Evolutionary conservation across 2,888 invertebrate species (phyloP), one percentile per base, ranked within the genome.

Genomic region (Molanna angustata): DNA sequence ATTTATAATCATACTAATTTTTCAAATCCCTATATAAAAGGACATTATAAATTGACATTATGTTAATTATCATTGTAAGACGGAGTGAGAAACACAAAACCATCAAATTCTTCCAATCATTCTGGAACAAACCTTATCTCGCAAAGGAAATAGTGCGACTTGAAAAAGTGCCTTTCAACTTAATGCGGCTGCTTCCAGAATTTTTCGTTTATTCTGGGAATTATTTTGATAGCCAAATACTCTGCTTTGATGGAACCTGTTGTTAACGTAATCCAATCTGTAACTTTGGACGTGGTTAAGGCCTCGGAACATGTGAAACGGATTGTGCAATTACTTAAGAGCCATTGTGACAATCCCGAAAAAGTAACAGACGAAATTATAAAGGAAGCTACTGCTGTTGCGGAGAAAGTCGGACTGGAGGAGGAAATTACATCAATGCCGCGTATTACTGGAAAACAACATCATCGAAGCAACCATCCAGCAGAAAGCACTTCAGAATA

Each of bases 261-360:
- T 50, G 62, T 61, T 22, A 64, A 63, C 59, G 58, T 39, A 33
- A 57, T 64, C 48, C 61, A 64, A 53, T 59, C 60, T 31, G 56
- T 57, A 59, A 50, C 61, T 56, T 57, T 63, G 52, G 60, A 61
- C 46, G 54, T 56, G 58, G 55, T 51, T 22, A 51, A 55, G 44
- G 54, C 55, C 53, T 56, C 52, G 58, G 43, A 58, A 52, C 56
- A 58, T 51, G 49, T 60, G 4, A 35, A 35, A 35, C 14, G 35
- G 11, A 13, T 13, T 35, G 6, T 35, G 35, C 35, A 35, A 35
- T 35, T 35, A 13, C 35, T 35, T 35, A 35, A 11, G 35, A 35
- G 27, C 27, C 27, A 27, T 27, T 7, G 27, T 27, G 27, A 27
- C 27, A 27, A 27, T 27, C 27, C 27, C 27, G 11, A 27, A 27